Evolutionary conservation across 2,113 vertebrate genomes (phyloP), one percentile per base, ranked within the genome.

Genomic region (Ifrita kowaldi): DNA sequence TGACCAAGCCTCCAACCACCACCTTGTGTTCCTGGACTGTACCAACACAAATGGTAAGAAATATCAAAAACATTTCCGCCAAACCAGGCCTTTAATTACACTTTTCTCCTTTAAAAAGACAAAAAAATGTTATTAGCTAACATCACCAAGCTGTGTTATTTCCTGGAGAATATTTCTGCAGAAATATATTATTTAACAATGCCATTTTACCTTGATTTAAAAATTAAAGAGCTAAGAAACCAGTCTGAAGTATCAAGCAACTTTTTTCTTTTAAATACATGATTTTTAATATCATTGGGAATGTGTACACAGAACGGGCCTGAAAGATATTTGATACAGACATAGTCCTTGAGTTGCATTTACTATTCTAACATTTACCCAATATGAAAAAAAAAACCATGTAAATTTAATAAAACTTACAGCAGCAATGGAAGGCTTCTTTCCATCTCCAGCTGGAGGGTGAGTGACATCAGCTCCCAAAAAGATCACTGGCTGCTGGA

Each of bases 401-500:
- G 6, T 33, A 37, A 46, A 56, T 47, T 37, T 39, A 73, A 27
- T 21, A 55, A 18, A 49, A 98, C 99, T 98, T 90, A 99, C 99
- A 96, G 99, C 99, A 98, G 99, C 99, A 70, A 99, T 99, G 53
- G 99, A 99, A 76, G 99, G 99, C 96, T 99, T 99, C 97, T 99
- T 99, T 52, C 99, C 99, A 88, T 99, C 99, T 82, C 99, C 99
- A 88, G 99, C 99, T 84, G 99, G 99, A 57, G 99, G 99, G 95
- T 99, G 99, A 68, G 99, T 99, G 93, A 99, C 99, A 94, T 99
- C 99, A 32, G 99, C 99, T 97, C 99, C 99, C 98, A 99, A 97
- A 98, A 99, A 99, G 97, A 99, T 99, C 96, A 99, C 99, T 83
- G 99, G 99, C 98, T 99, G 99, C 98, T 99, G 99, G 98, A 99